Percentiles rank a stretch among this genome's conserved stretches.
Conservation (phyloP, 2,797 vertebrate species). For the Chaetophractus vellerosus region DNA sequence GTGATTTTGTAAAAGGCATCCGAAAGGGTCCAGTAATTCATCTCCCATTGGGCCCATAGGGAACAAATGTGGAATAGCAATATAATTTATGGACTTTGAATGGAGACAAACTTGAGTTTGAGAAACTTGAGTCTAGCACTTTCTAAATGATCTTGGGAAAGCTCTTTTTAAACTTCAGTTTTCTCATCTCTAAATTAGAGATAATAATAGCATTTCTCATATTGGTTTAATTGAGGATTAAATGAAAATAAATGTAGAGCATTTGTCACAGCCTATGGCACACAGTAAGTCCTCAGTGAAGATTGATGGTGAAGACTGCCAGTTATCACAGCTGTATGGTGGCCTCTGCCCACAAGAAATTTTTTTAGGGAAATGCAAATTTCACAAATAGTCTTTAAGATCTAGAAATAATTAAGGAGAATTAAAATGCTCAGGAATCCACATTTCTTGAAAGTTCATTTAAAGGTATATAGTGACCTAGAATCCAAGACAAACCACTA, state of each 20-base stretch:
- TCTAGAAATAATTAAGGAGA: not conserved
- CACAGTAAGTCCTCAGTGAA: not conserved
- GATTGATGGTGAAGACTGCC: not conserved
- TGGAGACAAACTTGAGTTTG: not conserved
- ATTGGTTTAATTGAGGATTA: not conserved
- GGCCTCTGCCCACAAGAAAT: not conserved
- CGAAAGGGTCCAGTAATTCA: not conserved
- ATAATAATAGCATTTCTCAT: not conserved
- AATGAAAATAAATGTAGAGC: not conserved
- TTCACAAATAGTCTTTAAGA: not conserved
- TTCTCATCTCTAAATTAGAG: not conserved
- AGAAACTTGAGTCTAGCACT: not conserved
- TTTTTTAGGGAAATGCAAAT: not conserved
- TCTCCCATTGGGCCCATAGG: not conserved
- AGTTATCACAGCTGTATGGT: not conserved
- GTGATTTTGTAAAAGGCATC: not conserved
- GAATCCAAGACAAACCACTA: not conserved
- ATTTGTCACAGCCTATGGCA: not conserved
- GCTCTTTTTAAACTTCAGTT: not conserved
- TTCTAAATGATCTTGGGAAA: not conserved
- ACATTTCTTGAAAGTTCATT: not conserved
- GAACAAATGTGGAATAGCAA: not conserved
- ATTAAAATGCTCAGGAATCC: not conserved
- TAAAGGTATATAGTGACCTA: not conserved
- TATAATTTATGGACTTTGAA: not conserved